Base-by-base conservation (phyloP, 1,140 invertebrate genomes). In the Drosophila lacteicornis region DNA sequence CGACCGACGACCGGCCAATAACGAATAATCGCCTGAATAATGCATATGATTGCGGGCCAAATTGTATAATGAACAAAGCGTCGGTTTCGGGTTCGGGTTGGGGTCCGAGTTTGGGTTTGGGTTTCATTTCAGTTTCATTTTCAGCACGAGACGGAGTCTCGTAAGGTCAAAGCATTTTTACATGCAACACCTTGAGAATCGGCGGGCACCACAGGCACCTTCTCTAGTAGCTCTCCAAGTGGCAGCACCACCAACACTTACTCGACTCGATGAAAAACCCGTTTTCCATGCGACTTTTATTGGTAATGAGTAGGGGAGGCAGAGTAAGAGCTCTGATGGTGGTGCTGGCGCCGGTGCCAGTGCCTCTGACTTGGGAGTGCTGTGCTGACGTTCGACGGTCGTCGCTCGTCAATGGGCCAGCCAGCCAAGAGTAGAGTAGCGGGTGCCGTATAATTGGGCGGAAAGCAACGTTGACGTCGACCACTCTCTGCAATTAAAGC, bases 171-270 rank as follows among this genome's bases (percentile, higher is more conserved):
- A 77, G 56, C 56, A 59, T 81, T 82, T 84, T 82, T 71, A 36
- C 82, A 86, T 81, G 78, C 82, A 85, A 85, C 82, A 85, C 82
- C 82, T 85, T 85, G 82, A 78, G 74, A 53, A 75, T 61, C 70
- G 56, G 53, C 75, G 68, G 63, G 42, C 55, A 68, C 43, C 66
- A 60, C 25, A 49, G 15, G 27, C 70, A 45, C 42, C 47, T 42
- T 36, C 47, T 56, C 19, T 12, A 36, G 56, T 45, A 15, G 38
- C 17, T 33, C 15, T 22, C 15, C 6, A 6, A 15, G 55, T 15
- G 33, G 11, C 19, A 17, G 33, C 40, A 30, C 22, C 8, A 7
- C 43, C 63, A 49, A 49, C 56, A 36, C 33, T 17, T 33, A 17
- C 25, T 58, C 25, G 17, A 7, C 27, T 7, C 12, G 45, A 13